Base-by-base conservation (phyloP, 2,113 vertebrate species). In the Engystomops pustulosus region DNA sequence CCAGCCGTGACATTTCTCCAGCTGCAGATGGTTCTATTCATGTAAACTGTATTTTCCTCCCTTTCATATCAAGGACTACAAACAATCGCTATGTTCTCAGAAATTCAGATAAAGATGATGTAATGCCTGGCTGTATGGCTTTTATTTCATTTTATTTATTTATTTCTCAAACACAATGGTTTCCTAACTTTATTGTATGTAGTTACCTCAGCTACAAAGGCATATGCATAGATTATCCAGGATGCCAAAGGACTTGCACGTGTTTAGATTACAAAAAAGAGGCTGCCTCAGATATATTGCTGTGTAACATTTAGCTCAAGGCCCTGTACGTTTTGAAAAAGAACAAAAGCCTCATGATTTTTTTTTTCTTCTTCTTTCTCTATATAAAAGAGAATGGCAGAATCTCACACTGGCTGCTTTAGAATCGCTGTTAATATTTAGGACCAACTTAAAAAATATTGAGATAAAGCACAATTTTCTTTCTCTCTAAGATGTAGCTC, bases 31-130 rank as follows among this genome's bases (percentile, higher is more conserved):
- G 34, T 79, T 65, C 55, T 44, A 65, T 65, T 79, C 77, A 79
- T 45, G 10, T 25, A 45, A 11, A 65, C 36, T 8, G 25, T 27
- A 45, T 79, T 41, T n/a, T 79, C 58, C 55, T 44, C 38, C 55
- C 58, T 45, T 65, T 65, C 47, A 79, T 44, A 67, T 79, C 58
- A 32, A 32, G 36, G 55, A 67, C 62, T 79, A 79, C 25, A 67
- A 79, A 65, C 58, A 79, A 58, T 65, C 44, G 41, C 55, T 30
- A 30, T 60, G 53, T 47, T 79, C 58, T 65, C 36, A 14, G 77
- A 67, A 32, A 45, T 79, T 41, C 58, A 79, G 58, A 62, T 79
- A 65, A 47, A 79, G 77, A 79, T 79, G 77, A 79, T 53, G 77
- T 79, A 79, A 79, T 79, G 77, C 77, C 58, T 47, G 49, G 53